These are phyloP conservation scores for Melanophora roralis DNA, from an alignment of 2,888 invertebrate species.

Conservation along the genomic window DNA sequence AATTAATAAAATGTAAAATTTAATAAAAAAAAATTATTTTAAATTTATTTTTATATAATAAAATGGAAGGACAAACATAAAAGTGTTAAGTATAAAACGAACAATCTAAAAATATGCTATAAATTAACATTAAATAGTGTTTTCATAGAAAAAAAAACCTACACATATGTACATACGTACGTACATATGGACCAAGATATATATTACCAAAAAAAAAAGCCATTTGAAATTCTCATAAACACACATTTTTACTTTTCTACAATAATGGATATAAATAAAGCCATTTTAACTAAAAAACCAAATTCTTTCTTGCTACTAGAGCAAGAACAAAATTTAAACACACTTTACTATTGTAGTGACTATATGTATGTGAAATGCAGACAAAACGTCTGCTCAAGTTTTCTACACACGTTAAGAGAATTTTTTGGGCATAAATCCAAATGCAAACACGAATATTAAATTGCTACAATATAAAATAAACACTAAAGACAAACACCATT, in stretches of 20 bases:
- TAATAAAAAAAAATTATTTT: background rate
- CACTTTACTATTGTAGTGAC: too few relatives aligned
- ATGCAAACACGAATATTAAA: conserved; percentile 35
- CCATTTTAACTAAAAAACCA: conserved; percentile 10
- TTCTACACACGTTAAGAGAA: background rate
- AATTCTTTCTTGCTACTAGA: background rate
- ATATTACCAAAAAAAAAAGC: too few relatives aligned
- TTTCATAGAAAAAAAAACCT: background rate
- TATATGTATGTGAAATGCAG: conserved; percentile 19
- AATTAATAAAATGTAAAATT: too few relatives aligned
- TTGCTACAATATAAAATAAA: conserved; percentile 35
- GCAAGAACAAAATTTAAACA: too few relatives aligned
- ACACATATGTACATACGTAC: background rate
- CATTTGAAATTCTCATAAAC: background rate
- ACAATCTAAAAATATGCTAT: conserved; percentile 10
- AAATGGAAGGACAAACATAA: background rate
- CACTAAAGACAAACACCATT: conserved; percentile 2
- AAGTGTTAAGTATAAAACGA: background rate
- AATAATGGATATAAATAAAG: background rate
- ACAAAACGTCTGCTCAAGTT: conserved; percentile 26
- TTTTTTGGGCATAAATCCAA: conserved; percentile 41
- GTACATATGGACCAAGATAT: too few relatives aligned
- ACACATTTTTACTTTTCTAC: background rate
- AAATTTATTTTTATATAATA: background rate
- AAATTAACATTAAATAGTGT: conserved; percentile 4